These are phyloP conservation scores for Megamerina dolium DNA, from an alignment of 2,888 invertebrate species.

Conservation along the genomic window DNA sequence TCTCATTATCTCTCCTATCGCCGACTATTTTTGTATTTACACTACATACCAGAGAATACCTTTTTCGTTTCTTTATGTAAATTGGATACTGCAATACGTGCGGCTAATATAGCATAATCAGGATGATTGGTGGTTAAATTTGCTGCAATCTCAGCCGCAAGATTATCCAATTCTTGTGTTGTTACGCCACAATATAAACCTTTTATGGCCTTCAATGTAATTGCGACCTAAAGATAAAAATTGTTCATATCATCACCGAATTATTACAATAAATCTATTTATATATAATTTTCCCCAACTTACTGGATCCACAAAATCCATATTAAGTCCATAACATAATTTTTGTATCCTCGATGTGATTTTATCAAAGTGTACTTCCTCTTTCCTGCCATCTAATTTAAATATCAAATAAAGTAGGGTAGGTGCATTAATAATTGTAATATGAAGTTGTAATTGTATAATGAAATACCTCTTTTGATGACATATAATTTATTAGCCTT, in stretches of 20 bases:
- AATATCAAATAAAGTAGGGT: too few relatives aligned
- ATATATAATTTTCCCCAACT: constrained; percentile 41
- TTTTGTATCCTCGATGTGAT: constrained; percentile 94
- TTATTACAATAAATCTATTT: too few relatives aligned
- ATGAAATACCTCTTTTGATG: constrained; percentile 48
- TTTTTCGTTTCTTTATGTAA: constrained; percentile 97
- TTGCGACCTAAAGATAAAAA: constrained; percentile 57
- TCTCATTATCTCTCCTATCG: too few relatives aligned
- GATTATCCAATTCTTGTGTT: constrained; percentile 92
- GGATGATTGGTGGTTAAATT: constrained; percentile 96
- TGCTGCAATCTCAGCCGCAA: constrained; percentile 98
- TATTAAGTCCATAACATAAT: constrained; percentile 90
- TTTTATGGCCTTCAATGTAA: constrained; percentile 86
- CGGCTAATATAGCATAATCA: constrained; percentile 87
- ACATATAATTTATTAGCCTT: constrained; percentile 48
- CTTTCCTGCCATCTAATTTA: constrained; percentile 85
- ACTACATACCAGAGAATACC: constrained; percentile 85
- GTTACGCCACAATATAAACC: constrained; percentile 95
- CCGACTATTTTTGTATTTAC: too few relatives aligned
- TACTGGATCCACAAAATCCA: constrained; percentile 95
- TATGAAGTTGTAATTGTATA: background rate
- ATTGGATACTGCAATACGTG: constrained; percentile 92
- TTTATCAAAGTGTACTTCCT: constrained; percentile 94
- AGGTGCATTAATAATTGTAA: constrained; percentile 18
- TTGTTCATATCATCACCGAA: too few relatives aligned